A percentile compares a stretch with the other conserved stretches of the same genome.
phyloP scores from a whole-genome alignment of 2,888 invertebrate genomes.

The Erynnis tages region DNA sequence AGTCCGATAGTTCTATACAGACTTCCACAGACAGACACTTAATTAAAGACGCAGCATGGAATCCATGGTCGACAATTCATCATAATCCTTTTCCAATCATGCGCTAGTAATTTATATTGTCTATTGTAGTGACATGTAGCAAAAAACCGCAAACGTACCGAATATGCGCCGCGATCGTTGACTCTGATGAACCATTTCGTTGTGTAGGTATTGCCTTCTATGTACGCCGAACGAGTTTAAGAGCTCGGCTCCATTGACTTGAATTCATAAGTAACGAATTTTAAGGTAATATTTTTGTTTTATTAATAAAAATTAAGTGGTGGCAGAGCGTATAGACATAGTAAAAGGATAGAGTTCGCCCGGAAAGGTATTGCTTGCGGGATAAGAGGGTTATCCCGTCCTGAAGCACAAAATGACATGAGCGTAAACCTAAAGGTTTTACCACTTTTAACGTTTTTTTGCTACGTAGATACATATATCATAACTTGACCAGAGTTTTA shows the following conservation, averaged over 20 bases:
- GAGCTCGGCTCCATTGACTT: conserved; percentile 53
- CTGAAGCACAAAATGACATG: no score
- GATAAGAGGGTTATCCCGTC: no score
- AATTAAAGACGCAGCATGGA: conserved; percentile 18
- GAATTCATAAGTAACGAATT: no score
- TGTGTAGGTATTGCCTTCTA: conserved; percentile 45
- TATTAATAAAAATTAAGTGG: no score
- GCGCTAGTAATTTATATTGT: conserved; percentile 29
- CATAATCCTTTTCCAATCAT: conserved; percentile 19
- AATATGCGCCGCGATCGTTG: conserved; percentile 66
- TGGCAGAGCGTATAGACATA: no score
- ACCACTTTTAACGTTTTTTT: no score
- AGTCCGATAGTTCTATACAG: background rate
- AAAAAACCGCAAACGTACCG: conserved; percentile 59
- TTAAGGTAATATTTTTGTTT: background rate
- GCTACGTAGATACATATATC: no score
- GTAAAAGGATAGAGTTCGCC: no score
- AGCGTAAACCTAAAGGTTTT: no score
- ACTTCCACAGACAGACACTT: background rate
- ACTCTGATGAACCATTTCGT: conserved; percentile 69
- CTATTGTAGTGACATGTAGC: conserved; percentile 31
- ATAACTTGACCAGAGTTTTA: no score
- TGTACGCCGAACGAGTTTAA: conserved; percentile 57
- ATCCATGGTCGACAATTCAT: conserved; percentile 9
- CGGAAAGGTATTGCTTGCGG: no score